These are phyloP conservation scores for Drosophila prosaltans DNA, from an alignment of 1,140 invertebrate genomes.

Conservation along the genomic window DNA sequence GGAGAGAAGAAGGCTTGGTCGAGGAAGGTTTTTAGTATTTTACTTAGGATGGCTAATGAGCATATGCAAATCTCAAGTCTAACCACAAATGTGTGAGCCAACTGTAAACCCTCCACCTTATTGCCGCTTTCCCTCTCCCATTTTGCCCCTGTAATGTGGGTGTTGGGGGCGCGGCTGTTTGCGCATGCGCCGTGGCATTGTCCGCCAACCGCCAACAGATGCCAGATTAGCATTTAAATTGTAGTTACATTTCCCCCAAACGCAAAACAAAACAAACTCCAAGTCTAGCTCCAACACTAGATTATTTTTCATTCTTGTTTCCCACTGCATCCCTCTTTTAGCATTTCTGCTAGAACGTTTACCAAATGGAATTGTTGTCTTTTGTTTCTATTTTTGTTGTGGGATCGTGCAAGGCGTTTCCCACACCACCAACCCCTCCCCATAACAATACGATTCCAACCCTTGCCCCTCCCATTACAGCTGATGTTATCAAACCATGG, in stretches of 20 bases:
- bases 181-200: constrained; percentile 57
- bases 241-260: constrained; percentile 76
- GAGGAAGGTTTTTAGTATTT: constrained; percentile 4
- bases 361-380: constrained; percentile 80
- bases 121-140: constrained; percentile 1
- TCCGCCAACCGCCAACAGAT: constrained; percentile 67
- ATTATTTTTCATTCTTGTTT: constrained; percentile 74
- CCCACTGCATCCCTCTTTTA: constrained; percentile 46
- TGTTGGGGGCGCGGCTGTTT: constrained; percentile 64
- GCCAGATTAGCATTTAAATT: constrained; percentile 80
- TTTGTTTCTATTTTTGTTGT: constrained; percentile 51
- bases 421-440: neutral
- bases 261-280: constrained; percentile 37
- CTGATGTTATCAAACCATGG: constrained; percentile 68
- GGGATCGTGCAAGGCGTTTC: constrained; percentile 40
- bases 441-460: neutral
- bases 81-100: constrained; percentile 36
- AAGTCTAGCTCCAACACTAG: constrained; percentile 54
- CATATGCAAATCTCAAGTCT: constrained; percentile 51
- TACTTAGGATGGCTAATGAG: constrained; percentile 47
- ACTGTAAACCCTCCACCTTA: neutral
- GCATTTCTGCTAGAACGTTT: constrained; percentile 60
- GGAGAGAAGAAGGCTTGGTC: neutral
- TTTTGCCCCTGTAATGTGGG: neutral
- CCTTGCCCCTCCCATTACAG: constrained; percentile 23